Evolutionary conservation across 2,797 vertebrate genomes (phyloP), one percentile per base, ranked within the genome.

Genomic region (Denticeps clupeoides): DNA sequence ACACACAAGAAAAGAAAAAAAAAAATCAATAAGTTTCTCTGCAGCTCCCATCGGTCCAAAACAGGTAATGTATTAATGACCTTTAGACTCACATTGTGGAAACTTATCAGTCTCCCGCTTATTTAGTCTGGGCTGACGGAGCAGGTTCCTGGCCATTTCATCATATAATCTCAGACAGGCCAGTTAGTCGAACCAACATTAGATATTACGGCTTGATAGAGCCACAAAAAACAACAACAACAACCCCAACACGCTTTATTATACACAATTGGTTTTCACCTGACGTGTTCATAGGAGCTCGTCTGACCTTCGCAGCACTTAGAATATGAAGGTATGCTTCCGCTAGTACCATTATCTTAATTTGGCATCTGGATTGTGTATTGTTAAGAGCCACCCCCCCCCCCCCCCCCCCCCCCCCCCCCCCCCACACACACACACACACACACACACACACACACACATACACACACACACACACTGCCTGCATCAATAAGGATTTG

Each of bases 51-150:
- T 56, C 40, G 41, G 45, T 58, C 42, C 51, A 58, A 67, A 71
- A 70, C 78, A 81, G 77, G 79, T 82, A 80, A 82, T 80, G 78
- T 79, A 82, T 81, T 80, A 81, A 83, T 71, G 80, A 82, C 82
- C 81, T 85, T 82, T 81, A 74, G 75, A 70, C 80, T 81, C 72
- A 72, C 74, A 75, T 70, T 75, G 82, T 79, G 74, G 78, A 80
- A 80, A 78, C 71, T 65, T 78, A 82, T 82, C 79, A 74, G 80
- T 80, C 77, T 81, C 73, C 63, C 41, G 76, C 74, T 80, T 75
- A 80, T 82, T 79, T 73, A 72, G 77, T 59, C 71, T 38, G 2
- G 74, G 78, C 78, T 81, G 80, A 82, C 78, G 44, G 72, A 67
- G 80, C 78, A 80, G 64, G 70, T 78, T 79, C 71, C 64, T 3